Evolutionary conservation across 2,888 invertebrate genomes (phyloP).

Genomic region (Cataglyphis rosenhaueri): DNA sequence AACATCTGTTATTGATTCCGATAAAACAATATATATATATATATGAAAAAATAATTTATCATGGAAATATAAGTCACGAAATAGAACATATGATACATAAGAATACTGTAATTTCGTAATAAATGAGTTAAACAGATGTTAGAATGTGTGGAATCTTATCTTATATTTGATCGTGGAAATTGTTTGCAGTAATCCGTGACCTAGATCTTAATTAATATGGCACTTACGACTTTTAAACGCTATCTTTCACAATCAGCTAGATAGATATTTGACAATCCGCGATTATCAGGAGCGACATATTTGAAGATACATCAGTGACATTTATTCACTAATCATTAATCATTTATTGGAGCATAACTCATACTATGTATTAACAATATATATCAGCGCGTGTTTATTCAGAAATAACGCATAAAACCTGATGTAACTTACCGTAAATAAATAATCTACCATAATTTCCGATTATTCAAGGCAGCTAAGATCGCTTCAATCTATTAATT

Average conservation of each 20-base stretch:
- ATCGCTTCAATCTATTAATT: neutral
- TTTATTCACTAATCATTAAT: neutral
- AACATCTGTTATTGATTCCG: neutral
- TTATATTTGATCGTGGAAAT: slow-evolving; percentile 5
- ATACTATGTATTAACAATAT: neutral
- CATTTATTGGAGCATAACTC: neutral
- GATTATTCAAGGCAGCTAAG: no score
- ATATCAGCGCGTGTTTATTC: neutral
- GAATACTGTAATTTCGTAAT: neutral
- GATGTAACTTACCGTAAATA: neutral
- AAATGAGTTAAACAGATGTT: neutral
- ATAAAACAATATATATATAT: neutral
- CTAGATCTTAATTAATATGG: slow-evolving; percentile 20
- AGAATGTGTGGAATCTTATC: neutral
- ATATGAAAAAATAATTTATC: neutral
- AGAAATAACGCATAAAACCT: neutral
- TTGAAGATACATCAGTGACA: neutral
- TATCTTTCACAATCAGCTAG: neutral
- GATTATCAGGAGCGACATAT: neutral
- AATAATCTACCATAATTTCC: neutral
- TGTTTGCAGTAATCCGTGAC: neutral
- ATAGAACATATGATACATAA: neutral
- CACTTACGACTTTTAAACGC: neutral
- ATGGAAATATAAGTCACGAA: neutral
- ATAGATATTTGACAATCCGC: neutral